Conservation (phyloP, 2,888 invertebrate species). For the Epinotia ramella region DNA sequence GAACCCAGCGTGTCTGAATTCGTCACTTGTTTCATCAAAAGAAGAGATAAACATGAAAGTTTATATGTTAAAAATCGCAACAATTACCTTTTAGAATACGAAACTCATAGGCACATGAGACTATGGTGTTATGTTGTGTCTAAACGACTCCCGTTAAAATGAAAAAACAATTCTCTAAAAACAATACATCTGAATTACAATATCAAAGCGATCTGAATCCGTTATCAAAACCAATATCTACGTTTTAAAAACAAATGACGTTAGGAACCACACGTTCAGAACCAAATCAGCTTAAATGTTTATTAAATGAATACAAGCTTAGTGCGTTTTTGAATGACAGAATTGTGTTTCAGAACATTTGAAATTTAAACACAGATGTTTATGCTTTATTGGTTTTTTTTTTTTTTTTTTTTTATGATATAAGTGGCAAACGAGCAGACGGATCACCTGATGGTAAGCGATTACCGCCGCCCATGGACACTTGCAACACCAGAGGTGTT, state of each 20-base stretch:
- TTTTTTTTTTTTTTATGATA: no score
- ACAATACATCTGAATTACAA: constrained; percentile 9
- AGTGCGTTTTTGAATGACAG: background rate
- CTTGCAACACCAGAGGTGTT: no score
- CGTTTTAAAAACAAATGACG: background rate
- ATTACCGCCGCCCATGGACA: no score
- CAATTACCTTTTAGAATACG: no score
- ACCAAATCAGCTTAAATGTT: background rate
- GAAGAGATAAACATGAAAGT: no score
- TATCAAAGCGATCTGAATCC: constrained; percentile 16
- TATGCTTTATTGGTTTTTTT: constrained; percentile 17
- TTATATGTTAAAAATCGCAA: no score
- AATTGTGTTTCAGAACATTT: background rate
- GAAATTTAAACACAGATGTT: background rate
- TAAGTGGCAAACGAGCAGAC: no score
- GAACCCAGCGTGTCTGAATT: no score
- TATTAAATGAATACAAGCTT: background rate
- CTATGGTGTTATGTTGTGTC: no score
- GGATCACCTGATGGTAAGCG: no score
- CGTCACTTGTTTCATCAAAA: no score
- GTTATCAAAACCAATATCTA: constrained; percentile 6
- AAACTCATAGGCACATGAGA: no score
- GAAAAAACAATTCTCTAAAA: constrained; percentile 4
- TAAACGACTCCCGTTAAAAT: background rate
- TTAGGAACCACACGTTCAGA: background rate